Evolutionary conservation across 2,113 vertebrate genomes (phyloP).

Genomic region (Mirounga angustirostris): DNA sequence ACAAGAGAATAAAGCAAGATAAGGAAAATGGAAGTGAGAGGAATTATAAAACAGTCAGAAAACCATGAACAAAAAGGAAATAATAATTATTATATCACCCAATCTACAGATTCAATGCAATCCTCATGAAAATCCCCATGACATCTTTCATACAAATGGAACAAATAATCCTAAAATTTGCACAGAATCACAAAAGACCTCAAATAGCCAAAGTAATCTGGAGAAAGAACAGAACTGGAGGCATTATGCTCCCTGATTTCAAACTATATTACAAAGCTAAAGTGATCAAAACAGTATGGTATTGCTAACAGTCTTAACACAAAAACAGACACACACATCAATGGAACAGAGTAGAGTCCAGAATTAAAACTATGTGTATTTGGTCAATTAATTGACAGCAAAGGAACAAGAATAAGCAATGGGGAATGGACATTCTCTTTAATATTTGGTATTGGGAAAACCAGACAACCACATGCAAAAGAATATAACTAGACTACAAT

Average conservation of each 20-base stretch:
- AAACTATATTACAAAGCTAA: neutral
- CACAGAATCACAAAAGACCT: neutral
- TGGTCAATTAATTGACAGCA: neutral
- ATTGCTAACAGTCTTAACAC: neutral
- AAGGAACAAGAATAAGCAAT: neutral
- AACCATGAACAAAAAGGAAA: too few relatives aligned
- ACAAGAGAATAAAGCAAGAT: too few relatives aligned
- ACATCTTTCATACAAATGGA: neutral
- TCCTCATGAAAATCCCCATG: neutral
- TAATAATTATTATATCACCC: neutral
- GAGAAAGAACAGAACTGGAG: neutral
- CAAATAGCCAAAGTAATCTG: neutral
- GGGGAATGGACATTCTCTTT: neutral
- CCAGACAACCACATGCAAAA: neutral
- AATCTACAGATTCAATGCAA: neutral
- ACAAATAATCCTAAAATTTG: neutral
- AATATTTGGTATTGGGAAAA: neutral
- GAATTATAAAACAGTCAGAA: too few relatives aligned
- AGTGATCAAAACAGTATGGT: neutral
- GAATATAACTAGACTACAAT: neutral
- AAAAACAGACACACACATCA: neutral
- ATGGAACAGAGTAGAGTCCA: neutral
- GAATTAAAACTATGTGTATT: neutral
- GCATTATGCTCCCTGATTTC: neutral
- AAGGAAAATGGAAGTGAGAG: too few relatives aligned